Evolutionary conservation across 53 echinoderm and acorn worm genomes (phyloP).

Genomic region (Echinarachnius parma): DNA sequence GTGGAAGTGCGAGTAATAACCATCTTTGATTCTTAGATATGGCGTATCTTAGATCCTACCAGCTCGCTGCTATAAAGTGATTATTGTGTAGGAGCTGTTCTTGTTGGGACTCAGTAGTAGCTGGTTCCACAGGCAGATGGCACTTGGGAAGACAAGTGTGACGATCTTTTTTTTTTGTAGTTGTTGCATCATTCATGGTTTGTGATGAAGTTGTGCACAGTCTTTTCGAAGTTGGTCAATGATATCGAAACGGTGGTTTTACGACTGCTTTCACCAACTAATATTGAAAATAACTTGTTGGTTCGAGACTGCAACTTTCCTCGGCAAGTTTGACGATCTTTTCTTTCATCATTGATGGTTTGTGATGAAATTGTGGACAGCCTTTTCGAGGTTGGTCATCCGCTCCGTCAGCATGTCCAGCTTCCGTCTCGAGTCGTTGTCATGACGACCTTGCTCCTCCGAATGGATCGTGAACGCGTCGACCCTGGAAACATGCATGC

Average conservation of each 20-base stretch:
- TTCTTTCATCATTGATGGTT: conserved; percentile 6
- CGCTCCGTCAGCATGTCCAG: conserved; percentile 33
- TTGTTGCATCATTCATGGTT: conserved; percentile 11
- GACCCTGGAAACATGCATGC: conserved; percentile 20
- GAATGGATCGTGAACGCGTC: conserved; percentile 3
- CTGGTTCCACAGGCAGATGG: too few species aligned
- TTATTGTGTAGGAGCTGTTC: too few species aligned
- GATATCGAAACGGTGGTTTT: too few species aligned
- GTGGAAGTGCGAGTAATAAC: too few species aligned
- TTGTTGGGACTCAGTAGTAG: too few species aligned
- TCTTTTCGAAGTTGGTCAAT: conserved; percentile 37
- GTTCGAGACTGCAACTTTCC: too few species aligned
- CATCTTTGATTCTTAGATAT: too few species aligned
- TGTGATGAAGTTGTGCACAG: conserved; percentile 14
- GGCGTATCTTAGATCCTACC: too few species aligned
- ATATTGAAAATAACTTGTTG: too few species aligned
- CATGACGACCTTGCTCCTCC: conserved; percentile 16
- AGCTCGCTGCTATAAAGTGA: too few species aligned
- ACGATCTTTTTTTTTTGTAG: not conserved
- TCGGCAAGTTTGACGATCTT: not conserved
- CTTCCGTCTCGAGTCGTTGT: conserved; percentile 6
- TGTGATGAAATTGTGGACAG: conserved; percentile 15
- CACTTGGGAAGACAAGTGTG: not conserved
- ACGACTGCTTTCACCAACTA: too few species aligned
- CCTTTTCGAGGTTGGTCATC: conserved; percentile 38